Conservation (phyloP, 2,888 invertebrate genomes). For the Platycheirus albimanus region DNA sequence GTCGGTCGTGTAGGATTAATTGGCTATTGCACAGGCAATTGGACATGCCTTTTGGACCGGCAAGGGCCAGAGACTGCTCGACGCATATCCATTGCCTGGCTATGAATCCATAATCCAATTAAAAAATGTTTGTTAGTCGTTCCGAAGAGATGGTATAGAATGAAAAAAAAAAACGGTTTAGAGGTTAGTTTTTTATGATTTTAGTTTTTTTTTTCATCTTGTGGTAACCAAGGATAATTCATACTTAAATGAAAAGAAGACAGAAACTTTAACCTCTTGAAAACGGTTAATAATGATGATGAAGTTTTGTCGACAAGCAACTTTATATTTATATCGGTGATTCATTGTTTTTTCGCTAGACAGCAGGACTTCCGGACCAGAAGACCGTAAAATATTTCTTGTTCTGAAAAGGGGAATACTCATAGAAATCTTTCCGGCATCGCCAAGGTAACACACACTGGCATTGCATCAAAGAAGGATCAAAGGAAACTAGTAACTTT, state of each 20-base stretch:
- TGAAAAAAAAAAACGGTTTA: constrained; percentile 22
- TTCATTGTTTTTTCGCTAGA: constrained; percentile 58
- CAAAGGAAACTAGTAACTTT: constrained; percentile 58
- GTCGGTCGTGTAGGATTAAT: constrained; percentile 52
- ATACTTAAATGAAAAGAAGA: constrained; percentile 1
- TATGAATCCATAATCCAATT: constrained; percentile 71
- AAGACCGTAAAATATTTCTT: constrained; percentile 49
- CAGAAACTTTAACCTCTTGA: constrained; percentile 22
- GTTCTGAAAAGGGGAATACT: constrained; percentile 8
- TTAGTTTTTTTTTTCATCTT: constrained; percentile 6
- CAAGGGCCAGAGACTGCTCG: not conserved
- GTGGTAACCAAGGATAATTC: constrained; percentile 41
- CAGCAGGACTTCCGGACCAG: constrained; percentile 47
- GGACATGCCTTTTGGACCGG: constrained; percentile 36
- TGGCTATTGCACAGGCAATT: constrained; percentile 65
- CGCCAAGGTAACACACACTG: constrained; percentile 47
- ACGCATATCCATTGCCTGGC: constrained; percentile 33
- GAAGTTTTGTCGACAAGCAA: constrained; percentile 39
- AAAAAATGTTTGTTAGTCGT: constrained; percentile 48
- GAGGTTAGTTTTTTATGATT: constrained; percentile 2
- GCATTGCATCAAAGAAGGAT: constrained; percentile 32
- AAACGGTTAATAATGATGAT: constrained; percentile 25
- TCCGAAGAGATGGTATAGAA: not conserved
- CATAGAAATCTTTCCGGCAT: constrained; percentile 39
- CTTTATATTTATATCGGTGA: constrained; percentile 30